These are phyloP conservation scores for Zapus hudsonius DNA, from an alignment of 2,113 vertebrate genomes.

Conservation along the genomic window DNA sequence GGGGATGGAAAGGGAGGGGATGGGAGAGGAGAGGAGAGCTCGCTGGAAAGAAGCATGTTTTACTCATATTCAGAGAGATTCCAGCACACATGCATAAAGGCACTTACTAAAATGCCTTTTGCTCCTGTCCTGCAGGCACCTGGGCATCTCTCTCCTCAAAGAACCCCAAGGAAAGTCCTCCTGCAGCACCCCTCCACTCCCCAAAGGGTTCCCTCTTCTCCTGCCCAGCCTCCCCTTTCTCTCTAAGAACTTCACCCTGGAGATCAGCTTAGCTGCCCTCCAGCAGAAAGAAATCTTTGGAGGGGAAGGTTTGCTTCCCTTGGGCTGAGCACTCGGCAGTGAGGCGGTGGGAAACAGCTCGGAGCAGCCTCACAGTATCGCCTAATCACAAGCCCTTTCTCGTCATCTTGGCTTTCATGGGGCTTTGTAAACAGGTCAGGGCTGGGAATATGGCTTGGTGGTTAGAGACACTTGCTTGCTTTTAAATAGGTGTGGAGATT, in stretches of 20 bases:
- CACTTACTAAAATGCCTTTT: neutral
- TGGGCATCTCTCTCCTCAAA: neutral
- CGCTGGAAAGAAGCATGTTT: neutral
- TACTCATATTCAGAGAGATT: neutral
- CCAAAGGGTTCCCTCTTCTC: neutral
- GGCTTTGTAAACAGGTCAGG: neutral
- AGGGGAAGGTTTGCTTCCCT: neutral
- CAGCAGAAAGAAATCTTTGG: neutral
- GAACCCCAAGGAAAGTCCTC: neutral
- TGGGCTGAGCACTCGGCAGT: neutral
- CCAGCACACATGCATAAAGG: too few relatives aligned
- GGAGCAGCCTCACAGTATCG: neutral
- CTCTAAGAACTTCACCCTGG: neutral
- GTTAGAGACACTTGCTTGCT: too few relatives aligned
- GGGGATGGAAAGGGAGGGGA: fast-evolving
- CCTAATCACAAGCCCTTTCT: neutral
- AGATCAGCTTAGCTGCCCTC: neutral
- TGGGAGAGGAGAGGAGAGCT: too few relatives aligned
- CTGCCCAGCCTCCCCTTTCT: neutral
- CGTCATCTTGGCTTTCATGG: neutral
- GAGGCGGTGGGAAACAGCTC: neutral
- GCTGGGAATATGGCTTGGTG: neutral
- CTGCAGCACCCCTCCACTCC: neutral
- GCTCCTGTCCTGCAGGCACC: neutral
- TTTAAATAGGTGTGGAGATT: too few relatives aligned